Evolutionary conservation across 2,888 invertebrate species (phyloP).

Genomic region (Helicoverpa assulta): DNA sequence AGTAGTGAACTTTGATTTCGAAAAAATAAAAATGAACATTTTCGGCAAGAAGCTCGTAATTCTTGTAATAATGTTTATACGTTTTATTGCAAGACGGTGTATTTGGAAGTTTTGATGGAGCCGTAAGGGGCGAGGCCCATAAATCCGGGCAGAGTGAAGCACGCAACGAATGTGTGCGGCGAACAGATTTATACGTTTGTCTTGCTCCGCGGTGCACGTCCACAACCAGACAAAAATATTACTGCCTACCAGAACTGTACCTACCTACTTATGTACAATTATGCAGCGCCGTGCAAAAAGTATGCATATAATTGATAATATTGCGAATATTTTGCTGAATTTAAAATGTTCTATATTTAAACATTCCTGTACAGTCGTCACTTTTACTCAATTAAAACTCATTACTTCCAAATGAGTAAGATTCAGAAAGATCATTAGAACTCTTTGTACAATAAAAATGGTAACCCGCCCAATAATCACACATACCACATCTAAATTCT

Average conservation of each 20-base stretch:
- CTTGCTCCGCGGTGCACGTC: conserved; percentile 72
- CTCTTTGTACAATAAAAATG: conserved; percentile 12
- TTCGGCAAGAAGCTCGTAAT: conserved; percentile 36
- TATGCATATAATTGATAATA: too few relatives aligned
- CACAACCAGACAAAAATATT: conserved; percentile 75
- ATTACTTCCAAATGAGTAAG: background rate
- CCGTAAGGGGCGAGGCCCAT: conserved; percentile 74
- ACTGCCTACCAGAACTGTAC: conserved; percentile 50
- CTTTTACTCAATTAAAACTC: background rate
- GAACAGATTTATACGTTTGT: conserved; percentile 81
- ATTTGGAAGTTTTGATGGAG: conserved; percentile 74
- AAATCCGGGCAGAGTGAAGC: conserved; percentile 77
- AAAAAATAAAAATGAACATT: conserved; percentile 21
- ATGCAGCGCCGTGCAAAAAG: conserved; percentile 19
- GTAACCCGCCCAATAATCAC: conserved; percentile 25
- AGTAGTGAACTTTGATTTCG: conserved; percentile 10
- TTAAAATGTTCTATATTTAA: too few relatives aligned
- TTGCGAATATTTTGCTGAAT: too few relatives aligned
- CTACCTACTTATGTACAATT: too few relatives aligned
- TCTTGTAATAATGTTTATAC: conserved; percentile 56
- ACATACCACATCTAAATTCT: conserved; percentile 42
- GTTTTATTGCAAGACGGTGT: conserved; percentile 56
- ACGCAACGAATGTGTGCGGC: conserved; percentile 81
- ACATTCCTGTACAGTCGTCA: too few relatives aligned
- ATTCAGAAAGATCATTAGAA: background rate